Base-by-base conservation (phyloP, 2,113 vertebrate species). In the Gobio gobio region DNA sequence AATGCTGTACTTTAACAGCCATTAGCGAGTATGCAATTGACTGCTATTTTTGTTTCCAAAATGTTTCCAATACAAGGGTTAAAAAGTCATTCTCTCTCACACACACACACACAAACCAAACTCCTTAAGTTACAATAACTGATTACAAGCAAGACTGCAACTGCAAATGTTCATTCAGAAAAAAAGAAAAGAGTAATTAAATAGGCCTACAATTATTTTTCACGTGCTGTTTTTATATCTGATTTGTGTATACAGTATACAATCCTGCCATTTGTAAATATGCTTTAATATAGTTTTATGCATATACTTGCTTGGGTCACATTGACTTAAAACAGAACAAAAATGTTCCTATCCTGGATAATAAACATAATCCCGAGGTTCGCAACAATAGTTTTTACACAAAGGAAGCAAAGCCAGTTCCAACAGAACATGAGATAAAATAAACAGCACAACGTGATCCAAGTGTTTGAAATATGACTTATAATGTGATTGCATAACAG, bases 391-490 rank as follows among this genome's bases (percentile, higher is more conserved):
- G 40, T 49, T 45, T 47, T 43, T 45, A 12, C 20, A 43, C 36
- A 66, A 33, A 33, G 13, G 63, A 36, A 68, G 33, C 36, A 22
- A 10, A 47, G 43, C 43, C 43, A 24, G 7, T 74, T 74, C 26
- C 22, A 74, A 74, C 43, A 74, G 2, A 74, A 47, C 70, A 74
- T 14, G 70, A 47, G 12, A 26, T 63, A 13, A 63, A 63, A 63
- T 63, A 24, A 24, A 63, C n/a, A 24, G n/a, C n/a, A 73, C 10
- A 73, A 73, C 47, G 43, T 47, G 70, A 47, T 74, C 43, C 70
- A 73, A 73, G 70, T 24, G 20, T 73, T 73, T 73, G 40, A 73
- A 74, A 74, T 47, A 74, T 3, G 40, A 22, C 66, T 68, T 4
- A 24, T 6, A 29, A 63, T 68, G 2, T 22, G 70, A 47, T 74